Base-by-base conservation (phyloP, 2,113 vertebrate species). In the Potamarius usumacintae region DNA sequence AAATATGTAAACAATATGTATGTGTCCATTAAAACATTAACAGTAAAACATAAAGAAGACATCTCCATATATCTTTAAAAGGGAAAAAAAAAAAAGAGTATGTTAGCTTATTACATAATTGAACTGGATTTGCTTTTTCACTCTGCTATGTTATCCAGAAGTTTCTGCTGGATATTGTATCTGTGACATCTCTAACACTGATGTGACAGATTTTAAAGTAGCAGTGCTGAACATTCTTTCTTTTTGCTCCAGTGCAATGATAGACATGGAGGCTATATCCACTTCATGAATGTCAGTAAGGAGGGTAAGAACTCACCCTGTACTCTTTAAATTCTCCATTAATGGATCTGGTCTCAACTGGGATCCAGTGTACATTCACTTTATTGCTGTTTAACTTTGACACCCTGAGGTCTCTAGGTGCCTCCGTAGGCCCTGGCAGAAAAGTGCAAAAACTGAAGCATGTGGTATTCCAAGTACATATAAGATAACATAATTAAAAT, bases 291-390 rank as follows among this genome's bases (percentile, higher is more conserved):
- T 58, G 77, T 34, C 7, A 80, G 22, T 58, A 14, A 78, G n/a
- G 42, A 55, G 48, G 52, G 30, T 1, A 55, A 84, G 87, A n/a
- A 89, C 97, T 97, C 94, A 99, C 98, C 95, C 95, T 95, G 94
- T 99, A 99, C 92, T 98, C 98, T 91, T 96, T 97, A 91, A 99
- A 97, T 89, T 96, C 97, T 91, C 98, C 98, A 90, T 94, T 96
- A 89, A 99, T 92, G 90, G 96, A 96, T 93, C 94, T 95, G 82
- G 95, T 92, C 89, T 97, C 95, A 89, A 99, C 97, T 0, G 96
- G 93, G 83, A 92, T 97, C 98, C 98, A 99, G 90, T 96, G 96
- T 76, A 99, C 86, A 90, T 93, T 91, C 53, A 95, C 92, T 92
- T 95, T 96, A 18, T 95, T 97, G 95, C 96, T 97, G 95, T 97